Conservation (phyloP, 2,797 vertebrate genomes). For the Zalophus californianus region DNA sequence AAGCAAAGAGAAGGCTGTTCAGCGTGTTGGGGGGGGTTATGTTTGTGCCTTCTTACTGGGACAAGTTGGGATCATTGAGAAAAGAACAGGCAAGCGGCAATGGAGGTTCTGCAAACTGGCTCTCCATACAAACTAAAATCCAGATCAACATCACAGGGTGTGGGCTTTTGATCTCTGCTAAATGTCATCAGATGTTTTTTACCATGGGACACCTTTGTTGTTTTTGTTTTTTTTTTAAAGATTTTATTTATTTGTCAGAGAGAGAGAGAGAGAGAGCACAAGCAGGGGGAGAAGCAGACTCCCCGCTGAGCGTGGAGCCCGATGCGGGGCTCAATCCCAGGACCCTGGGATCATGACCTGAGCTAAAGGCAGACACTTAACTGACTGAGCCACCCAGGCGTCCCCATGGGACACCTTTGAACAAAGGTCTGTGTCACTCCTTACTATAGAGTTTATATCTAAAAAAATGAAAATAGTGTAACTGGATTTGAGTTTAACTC, state of each 20-base stretch:
- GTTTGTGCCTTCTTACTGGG: neutral
- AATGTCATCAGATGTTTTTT: neutral
- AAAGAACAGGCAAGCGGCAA: neutral
- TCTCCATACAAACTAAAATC: neutral
- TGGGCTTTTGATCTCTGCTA: neutral
- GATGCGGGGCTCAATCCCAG: no score
- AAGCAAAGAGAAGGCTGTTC: neutral
- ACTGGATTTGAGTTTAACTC: neutral
- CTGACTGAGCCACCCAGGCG: no score
- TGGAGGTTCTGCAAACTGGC: neutral
- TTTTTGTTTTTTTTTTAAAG: no score
- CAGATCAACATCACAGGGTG: no score
- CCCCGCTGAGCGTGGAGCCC: no score
- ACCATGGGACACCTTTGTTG: neutral
- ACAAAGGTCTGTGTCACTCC: neutral
- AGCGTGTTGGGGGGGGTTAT: accelerated
- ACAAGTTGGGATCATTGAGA: neutral
- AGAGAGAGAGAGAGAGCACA: no score
- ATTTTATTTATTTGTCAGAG: no score
- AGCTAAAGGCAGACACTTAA: no score
- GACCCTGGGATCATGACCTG: no score
- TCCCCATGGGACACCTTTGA: neutral
- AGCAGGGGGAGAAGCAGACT: no score
- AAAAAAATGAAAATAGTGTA: neutral
- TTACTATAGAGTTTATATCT: neutral